Evolutionary conservation across 2,113 vertebrate genomes (phyloP), one percentile per base, ranked within the genome.

Genomic region (Istiophorus platypterus): DNA sequence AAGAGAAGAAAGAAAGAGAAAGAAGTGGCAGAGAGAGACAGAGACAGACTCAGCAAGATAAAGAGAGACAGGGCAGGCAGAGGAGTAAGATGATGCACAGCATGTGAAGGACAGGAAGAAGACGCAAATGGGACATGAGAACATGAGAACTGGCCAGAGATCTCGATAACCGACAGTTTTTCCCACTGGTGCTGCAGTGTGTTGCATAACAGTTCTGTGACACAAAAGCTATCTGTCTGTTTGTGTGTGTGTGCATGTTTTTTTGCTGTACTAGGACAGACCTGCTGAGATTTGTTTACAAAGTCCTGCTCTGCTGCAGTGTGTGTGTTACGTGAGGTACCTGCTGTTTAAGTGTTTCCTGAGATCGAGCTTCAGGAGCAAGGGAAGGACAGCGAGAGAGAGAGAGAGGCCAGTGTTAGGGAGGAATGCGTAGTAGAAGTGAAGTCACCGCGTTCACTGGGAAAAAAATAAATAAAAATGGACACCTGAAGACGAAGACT

Each of bases 241-340:
- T 62, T 73, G 64, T 89, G 71, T 68, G 67, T 54, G 62, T 73
- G 31, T 34, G 64, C 27, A 24, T 27, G n/a, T 24, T 65, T 72
- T 78, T 68, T 52, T 65, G 71, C 31, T 78, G 61, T 41, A 63
- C 54, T 34, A 82, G 78, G 65, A 56, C 81, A 56, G 85, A 61
- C 56, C 81, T 41, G 63, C 81, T 73, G 70, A 75, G 62, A 72
- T 89, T 5, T 80, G 76, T 76, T 88, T 67, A 67, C 72, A 82
- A 51, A 76, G 77, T 78, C 59, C 47, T 67, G 58, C 82, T 74
- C 49, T 15, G 70, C 80, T 68, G 47, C 70, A 75, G 14, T 29
- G 11, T 75, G 41, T 73, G 13, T 52, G 37, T 42, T 39, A 80
- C n/a, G 8, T 67, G 71, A 3, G 7, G 51, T 61, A 56, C 74